Evolutionary conservation across 2,888 invertebrate genomes (phyloP).

Genomic region (Eucera pruinosa): DNA sequence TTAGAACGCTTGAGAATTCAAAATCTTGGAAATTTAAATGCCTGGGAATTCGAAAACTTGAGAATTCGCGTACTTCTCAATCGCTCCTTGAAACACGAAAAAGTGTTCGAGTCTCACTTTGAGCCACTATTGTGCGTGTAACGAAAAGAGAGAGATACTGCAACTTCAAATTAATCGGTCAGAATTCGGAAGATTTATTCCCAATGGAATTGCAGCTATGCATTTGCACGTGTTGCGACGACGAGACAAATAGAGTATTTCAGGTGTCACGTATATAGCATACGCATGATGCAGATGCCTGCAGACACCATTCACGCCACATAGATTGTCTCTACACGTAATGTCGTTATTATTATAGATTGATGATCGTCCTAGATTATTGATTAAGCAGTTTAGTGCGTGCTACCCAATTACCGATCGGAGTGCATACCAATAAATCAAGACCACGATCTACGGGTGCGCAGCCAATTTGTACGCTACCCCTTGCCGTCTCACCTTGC

Average conservation of each 20-base stretch:
- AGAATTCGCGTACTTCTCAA: too few species aligned
- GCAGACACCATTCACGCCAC: slow-evolving; percentile 3
- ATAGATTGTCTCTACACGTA: slow-evolving; percentile 28
- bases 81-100: too few species aligned
- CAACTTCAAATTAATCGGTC: too few species aligned
- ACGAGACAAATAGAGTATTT: neutral
- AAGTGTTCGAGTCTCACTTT: too few species aligned
- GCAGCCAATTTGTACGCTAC: slow-evolving; percentile 60
- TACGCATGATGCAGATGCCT: neutral
- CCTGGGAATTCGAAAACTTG: too few species aligned
- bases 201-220: neutral
- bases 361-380: slow-evolving; percentile 62
- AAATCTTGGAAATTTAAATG: too few species aligned
- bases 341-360: slow-evolving; percentile 58
- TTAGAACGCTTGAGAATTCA: too few species aligned
- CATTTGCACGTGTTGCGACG: too few species aligned
- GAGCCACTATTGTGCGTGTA: too few species aligned
- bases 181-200: neutral
- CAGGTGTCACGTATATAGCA: neutral
- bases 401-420: slow-evolving; percentile 65
- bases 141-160: too few species aligned
- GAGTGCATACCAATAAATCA: slow-evolving; percentile 64
- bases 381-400: slow-evolving; percentile 61
- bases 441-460: slow-evolving; percentile 48
- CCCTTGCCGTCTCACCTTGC: slow-evolving; percentile 19